phyloP scores from a whole-genome alignment of 2,113 vertebrate genomes.

The Uria aalge region DNA sequence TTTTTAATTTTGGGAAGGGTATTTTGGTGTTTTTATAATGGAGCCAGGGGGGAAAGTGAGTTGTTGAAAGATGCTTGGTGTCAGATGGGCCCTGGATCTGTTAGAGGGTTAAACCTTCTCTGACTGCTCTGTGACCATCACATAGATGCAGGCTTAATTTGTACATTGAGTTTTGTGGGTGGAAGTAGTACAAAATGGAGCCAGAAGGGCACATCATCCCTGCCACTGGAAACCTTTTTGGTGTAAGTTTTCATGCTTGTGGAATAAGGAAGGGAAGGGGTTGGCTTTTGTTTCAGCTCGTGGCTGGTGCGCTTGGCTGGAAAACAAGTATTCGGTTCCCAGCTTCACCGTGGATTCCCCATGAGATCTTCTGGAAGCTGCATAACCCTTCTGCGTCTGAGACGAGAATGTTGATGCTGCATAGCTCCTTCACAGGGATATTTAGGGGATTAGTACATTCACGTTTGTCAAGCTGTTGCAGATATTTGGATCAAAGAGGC shows the following conservation, averaged over 20 bases:
- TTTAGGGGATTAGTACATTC: neutral
- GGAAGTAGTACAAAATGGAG: neutral
- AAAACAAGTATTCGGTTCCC: neutral
- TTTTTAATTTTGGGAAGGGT: neutral
- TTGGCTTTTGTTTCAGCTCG: neutral
- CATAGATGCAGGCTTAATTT: neutral
- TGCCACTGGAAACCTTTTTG: neutral
- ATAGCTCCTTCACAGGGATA: neutral
- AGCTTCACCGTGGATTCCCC: neutral
- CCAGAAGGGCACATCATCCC: neutral
- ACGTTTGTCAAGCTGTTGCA: neutral
- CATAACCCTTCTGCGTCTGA: neutral
- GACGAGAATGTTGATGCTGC: neutral
- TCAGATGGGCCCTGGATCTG: neutral
- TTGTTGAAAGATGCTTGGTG: neutral
- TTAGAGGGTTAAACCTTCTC: neutral
- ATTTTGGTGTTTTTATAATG: neutral
- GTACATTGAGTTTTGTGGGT: neutral
- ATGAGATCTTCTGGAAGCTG: neutral
- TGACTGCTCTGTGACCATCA: neutral
- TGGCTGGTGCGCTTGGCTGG: neutral
- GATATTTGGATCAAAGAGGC: neutral
- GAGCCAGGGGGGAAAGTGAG: neutral
- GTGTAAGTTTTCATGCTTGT: neutral
- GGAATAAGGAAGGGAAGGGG: neutral